These are phyloP conservation scores for Lithosia quadra DNA, from an alignment of 2,888 invertebrate genomes.

Conservation along the genomic window DNA sequence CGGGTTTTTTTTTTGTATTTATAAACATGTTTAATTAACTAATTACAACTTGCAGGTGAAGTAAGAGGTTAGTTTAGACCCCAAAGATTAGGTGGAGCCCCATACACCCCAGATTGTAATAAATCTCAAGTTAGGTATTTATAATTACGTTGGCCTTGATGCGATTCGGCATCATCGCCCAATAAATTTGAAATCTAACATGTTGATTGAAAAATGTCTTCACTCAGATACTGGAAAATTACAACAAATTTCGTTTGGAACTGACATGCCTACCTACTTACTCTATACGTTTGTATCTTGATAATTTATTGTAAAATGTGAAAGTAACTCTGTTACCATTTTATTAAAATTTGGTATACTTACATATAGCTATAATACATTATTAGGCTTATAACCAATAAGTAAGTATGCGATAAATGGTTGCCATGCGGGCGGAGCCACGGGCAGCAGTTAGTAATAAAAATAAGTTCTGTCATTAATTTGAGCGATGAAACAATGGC, in stretches of 20 bases:
- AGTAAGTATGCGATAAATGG: background rate
- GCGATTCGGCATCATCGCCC: background rate
- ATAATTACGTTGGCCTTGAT: constrained; percentile 1
- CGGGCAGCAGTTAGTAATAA: constrained; percentile 13
- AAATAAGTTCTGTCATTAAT: constrained; percentile 44
- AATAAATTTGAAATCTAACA: constrained; percentile 2
- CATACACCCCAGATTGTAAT: background rate
- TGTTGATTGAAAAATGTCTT: background rate
- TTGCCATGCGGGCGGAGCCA: background rate
- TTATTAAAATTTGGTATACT: too few species aligned
- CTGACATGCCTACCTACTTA: background rate
- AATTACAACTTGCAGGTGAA: background rate
- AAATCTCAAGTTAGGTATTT: background rate
- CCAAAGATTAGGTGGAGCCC: background rate
- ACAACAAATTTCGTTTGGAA: too few species aligned
- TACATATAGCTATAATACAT: too few species aligned
- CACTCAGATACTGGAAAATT: too few species aligned
- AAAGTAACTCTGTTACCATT: background rate
- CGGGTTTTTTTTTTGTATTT: too few species aligned
- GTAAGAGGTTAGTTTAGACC: background rate
- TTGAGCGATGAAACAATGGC: constrained; percentile 43
- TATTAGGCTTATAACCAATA: background rate
- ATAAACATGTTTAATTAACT: too few species aligned
- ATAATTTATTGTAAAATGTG: background rate
- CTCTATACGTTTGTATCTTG: too few species aligned